Conservation (phyloP, 2,113 vertebrate species). For the Myotis davidii region DNA sequence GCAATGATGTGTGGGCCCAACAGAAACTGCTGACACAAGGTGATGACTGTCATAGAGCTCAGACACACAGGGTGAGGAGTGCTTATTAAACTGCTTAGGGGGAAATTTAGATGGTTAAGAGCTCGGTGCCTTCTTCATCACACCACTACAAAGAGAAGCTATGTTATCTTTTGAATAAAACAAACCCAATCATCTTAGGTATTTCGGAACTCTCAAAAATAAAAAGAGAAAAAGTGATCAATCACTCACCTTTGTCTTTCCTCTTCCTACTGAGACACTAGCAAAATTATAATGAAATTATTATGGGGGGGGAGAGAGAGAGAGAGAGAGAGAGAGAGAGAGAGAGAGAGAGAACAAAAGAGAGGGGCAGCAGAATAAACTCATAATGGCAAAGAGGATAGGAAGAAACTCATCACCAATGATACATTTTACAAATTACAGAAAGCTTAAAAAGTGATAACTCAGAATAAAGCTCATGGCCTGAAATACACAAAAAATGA, state of each 20-base stretch:
- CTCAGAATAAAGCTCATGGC: not conserved
- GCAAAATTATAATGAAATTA: not conserved
- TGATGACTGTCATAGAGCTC: not conserved
- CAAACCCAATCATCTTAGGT: not conserved
- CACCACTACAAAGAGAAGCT: not conserved
- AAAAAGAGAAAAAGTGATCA: not conserved
- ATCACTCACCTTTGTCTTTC: not conserved
- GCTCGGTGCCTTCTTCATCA: not conserved
- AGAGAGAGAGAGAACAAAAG: not conserved
- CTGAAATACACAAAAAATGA: not conserved
- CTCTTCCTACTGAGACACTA: not conserved
- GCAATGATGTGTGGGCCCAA: too few relatives aligned
- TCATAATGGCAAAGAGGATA: not conserved
- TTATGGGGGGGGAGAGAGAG: not conserved
- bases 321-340: not conserved
- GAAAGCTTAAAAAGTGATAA: not conserved
- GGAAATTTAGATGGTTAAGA: not conserved
- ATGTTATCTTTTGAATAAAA: not conserved
- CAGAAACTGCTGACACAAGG: not conserved
- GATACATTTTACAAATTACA: not conserved
- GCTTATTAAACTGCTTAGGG: accelerated
- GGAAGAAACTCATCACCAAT: not conserved
- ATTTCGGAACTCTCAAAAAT: not conserved
- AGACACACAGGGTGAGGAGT: not conserved
- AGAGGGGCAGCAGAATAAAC: not conserved